Base-by-base conservation (phyloP, 2,888 invertebrate genomes). In the Gastrophysa polygoni region DNA sequence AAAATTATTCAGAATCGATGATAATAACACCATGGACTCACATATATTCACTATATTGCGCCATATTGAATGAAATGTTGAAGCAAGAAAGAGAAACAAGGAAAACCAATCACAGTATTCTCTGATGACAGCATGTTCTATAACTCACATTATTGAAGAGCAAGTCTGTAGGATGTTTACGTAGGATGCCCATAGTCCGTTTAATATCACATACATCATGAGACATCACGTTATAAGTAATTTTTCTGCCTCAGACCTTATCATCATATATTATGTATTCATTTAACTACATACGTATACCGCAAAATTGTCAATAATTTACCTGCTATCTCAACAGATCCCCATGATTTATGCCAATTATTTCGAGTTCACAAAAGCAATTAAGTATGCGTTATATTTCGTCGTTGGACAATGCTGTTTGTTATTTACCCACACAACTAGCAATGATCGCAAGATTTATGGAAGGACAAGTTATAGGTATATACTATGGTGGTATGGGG, bases 131-230 rank as follows among this genome's bases (percentile, higher is more conserved):
- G 14, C 38, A 14, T 3, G 14, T 14, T 32, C n/a, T 38, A 38
- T 38, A 38, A 38, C 38, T 38, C 38, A 38, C 14, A 38, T 38
- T 38, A 38, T 38, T 38, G 38, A 69, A 67, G 64, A 69, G 66
- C 64, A 69, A 69, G 67, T 69, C 67, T 66, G 66, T 66, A 66
- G 62, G 61, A 64, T 63, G 67, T 59, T 62, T 63, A 66, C 58
- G 62, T 46, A 66, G 60, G 59, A 63, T 66, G 57, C 66, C 38
- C 14, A 38, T 38, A 69, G 67, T 69, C 69, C 67, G 49, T 55
- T 50, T 50, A 66, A 62, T 67, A 69, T 69, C 66, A 69, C 62
- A 69, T 50, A 61, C 64, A 67, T 66, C 67, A 65, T 48, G 51
- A 34, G 46, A 51, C 34, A 57, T 46, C 67, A 59, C 60, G 67